These are phyloP conservation scores for Leptoteleia sp. DNA, from an alignment of 1,140 invertebrate genomes.

Conservation along the genomic window DNA sequence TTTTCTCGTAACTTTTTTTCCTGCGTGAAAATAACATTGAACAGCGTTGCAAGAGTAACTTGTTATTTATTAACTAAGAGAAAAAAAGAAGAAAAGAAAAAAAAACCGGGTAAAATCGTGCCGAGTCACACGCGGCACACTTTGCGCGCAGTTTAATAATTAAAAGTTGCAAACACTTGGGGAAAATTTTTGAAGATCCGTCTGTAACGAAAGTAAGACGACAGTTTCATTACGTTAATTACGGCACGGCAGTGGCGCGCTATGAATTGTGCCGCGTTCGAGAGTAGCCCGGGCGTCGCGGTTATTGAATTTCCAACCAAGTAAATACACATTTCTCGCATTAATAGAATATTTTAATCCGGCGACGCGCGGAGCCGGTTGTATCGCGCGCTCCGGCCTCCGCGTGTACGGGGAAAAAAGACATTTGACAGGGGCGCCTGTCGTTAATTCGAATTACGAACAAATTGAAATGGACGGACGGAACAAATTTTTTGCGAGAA, in stretches of 20 bases:
- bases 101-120: no score
- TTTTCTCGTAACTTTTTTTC: no score
- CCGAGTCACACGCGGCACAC: not conserved
- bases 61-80: no score
- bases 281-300: not conserved
- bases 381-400: no score
- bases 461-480: no score
- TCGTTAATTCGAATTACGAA: no score
- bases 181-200: constrained; percentile 17
- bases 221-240: constrained; percentile 43
- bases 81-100: no score
- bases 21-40: no score
- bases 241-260: constrained; percentile 6
- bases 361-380: not conserved
- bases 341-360: constrained; percentile 16
- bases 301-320: constrained; percentile 32
- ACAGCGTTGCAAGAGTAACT: no score
- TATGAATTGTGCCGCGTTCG: constrained; percentile 5
- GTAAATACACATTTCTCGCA: constrained; percentile 18
- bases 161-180: constrained; percentile 21
- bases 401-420: no score
- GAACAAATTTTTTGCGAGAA: no score
- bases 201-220: constrained; percentile 8
- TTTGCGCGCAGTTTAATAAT: constrained; percentile 22
- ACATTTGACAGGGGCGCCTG: no score